Percentiles rank a stretch among this genome's conserved stretches.
Evolutionary conservation across 1,140 invertebrate species (phyloP).

Genomic region (Anastatus disparis): DNA sequence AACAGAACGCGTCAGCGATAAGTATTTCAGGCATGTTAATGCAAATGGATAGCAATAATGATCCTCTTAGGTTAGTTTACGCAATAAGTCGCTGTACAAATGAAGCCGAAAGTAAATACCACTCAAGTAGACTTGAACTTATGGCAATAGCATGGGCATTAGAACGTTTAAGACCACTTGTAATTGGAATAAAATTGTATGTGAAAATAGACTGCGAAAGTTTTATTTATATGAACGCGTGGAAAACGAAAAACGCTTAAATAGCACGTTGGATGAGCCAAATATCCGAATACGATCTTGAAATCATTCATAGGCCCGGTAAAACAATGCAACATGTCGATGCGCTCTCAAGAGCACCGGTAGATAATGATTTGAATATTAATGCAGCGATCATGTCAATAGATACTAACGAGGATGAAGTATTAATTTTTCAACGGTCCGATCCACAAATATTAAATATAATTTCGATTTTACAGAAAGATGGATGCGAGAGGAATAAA

Average conservation of each 20-base stretch:
- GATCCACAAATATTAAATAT: slow-evolving; percentile 19
- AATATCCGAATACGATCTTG: background rate
- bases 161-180: background rate
- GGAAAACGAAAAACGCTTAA: slow-evolving; percentile 3
- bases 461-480: slow-evolving; percentile 16
- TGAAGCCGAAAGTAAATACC: slow-evolving; percentile 40
- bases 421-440: slow-evolving; percentile 28
- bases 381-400: background rate
- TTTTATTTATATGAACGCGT: slow-evolving; percentile 23
- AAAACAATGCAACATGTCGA: slow-evolving; percentile 4
- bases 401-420: background rate
- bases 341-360: background rate
- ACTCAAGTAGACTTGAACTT: slow-evolving; percentile 43
- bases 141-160: slow-evolving; percentile 31
- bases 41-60: too few species aligned
- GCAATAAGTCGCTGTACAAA: slow-evolving; percentile 39
- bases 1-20: slow-evolving; percentile 16
- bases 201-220: slow-evolving; percentile 35
- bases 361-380: too few species aligned
- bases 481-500: background rate
- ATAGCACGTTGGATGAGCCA: background rate
- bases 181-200: slow-evolving; percentile 21
- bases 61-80: slow-evolving; percentile 29
- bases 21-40: slow-evolving; percentile 6
- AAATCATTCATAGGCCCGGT: background rate